Evolutionary conservation across 2,797 vertebrate genomes (phyloP), one percentile per base, ranked within the genome.

Genomic region (Cichlasoma orientale): DNA sequence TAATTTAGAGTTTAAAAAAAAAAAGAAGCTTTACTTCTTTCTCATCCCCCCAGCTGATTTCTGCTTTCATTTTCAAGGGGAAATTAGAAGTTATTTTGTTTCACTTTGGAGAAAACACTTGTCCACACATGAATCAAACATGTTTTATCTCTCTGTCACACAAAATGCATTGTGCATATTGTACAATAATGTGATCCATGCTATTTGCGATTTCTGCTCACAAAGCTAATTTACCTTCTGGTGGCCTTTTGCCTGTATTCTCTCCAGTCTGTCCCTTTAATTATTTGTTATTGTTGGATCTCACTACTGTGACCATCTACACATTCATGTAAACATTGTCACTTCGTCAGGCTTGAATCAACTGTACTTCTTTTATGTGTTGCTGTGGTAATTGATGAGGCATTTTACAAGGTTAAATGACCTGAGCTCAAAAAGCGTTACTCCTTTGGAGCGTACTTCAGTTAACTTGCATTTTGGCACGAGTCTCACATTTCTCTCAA

Each of bases 21-120:
- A 4, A 31, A 75, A 83, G 61, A 19, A 58, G 23, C 6, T 38
- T 56, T 47, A 52, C 72, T 70, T 66, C 4, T 54, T 72, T 68
- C n/a, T 82, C 63, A 10, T 50, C 11, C 50, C 53, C 74, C 36
- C 4, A 52, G 33, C 78, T 75, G 33, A 73, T 84, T 79, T 77
- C 3, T 66, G 10, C 79, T 88, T 86, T 82, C 80, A 87, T 90
- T 78, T 80, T 63, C 38, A 10, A 72, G 59, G 55, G 53, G 69
- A 86, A 80, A 84, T 86, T 63, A 66, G 36, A 25, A 38, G 31
- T 69, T 88, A 77, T 84, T 82, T 88, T 72, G 23, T 61, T 86
- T 25, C 16, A 36, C 56, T 53, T 38, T 54, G 13, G 57, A 33
- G 56, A 57, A 74, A 81, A 75, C 54, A 55, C 55, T 71, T 13